These are phyloP conservation scores for Digitonthophagus gazella DNA, from an alignment of 2,888 invertebrate species.

Conservation along the genomic window DNA sequence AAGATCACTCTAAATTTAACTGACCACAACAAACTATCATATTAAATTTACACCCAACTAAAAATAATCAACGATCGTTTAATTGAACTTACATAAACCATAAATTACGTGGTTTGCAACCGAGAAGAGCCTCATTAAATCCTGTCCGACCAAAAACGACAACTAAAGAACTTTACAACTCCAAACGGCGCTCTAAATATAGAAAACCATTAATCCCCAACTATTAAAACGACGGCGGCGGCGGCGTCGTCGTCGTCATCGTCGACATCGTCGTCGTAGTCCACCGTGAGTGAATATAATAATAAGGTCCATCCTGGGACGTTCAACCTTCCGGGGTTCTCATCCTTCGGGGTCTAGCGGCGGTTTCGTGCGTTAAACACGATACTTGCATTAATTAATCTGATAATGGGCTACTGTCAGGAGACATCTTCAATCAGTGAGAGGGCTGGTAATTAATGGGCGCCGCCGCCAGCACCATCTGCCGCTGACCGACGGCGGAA, in stretches of 20 bases:
- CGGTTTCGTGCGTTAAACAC: constrained; percentile 32
- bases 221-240: constrained; percentile 8
- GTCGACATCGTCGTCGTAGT: neutral
- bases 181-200: constrained; percentile 14
- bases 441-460: constrained; percentile 42
- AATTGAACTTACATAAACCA: neutral
- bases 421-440: constrained; percentile 44
- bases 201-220: constrained; percentile 17
- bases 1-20: too few species aligned
- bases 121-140: neutral
- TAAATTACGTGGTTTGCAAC: neutral
- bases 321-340: constrained; percentile 9
- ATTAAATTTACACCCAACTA: too few species aligned
- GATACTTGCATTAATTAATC: constrained; percentile 45
- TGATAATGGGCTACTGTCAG: constrained; percentile 43
- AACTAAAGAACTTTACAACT: neutral
- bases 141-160: neutral
- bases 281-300: constrained; percentile 8
- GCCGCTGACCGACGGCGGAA: constrained; percentile 32
- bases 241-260: neutral
- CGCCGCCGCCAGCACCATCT: constrained; percentile 39
- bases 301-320: constrained; percentile 13
- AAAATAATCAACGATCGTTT: too few species aligned
- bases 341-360: neutral
- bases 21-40: too few species aligned